Evolutionary conservation across 1,140 invertebrate genomes (phyloP).

Genomic region (Nasonia vitripennis): DNA sequence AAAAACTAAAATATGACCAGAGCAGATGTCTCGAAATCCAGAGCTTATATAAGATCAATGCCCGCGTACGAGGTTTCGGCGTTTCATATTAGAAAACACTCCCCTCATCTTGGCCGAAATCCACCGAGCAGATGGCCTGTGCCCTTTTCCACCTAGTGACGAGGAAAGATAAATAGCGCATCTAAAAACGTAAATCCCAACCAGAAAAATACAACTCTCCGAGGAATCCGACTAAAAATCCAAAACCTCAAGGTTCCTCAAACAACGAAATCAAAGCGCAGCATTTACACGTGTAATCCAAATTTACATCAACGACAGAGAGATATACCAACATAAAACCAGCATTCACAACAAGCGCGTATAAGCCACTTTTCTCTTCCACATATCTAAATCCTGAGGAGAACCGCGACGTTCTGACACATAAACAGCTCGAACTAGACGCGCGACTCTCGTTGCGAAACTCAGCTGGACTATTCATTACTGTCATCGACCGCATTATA

Average conservation of each 20-base stretch:
- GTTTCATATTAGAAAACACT: neutral
- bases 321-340: neutral
- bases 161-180: neutral
- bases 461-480: constrained; percentile 12
- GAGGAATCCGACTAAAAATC: neutral
- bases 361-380: neutral
- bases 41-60: neutral
- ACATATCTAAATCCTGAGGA: neutral
- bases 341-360: too few species aligned
- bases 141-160: neutral
- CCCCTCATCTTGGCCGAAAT: neutral
- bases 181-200: neutral
- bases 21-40: neutral
- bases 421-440: neutral
- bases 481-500: constrained; percentile 8
- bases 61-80: neutral
- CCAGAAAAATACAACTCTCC: too few species aligned
- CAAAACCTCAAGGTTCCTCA: neutral
- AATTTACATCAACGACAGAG: neutral
- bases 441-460: neutral
- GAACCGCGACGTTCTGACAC: neutral
- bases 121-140: neutral
- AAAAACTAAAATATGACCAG: neutral
- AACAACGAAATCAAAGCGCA: too few species aligned
- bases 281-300: neutral